Percentiles rank a stretch among this genome's conserved stretches.
Evolutionary conservation across 2,797 vertebrate genomes (phyloP).

Genomic region (Falco naumanni): DNA sequence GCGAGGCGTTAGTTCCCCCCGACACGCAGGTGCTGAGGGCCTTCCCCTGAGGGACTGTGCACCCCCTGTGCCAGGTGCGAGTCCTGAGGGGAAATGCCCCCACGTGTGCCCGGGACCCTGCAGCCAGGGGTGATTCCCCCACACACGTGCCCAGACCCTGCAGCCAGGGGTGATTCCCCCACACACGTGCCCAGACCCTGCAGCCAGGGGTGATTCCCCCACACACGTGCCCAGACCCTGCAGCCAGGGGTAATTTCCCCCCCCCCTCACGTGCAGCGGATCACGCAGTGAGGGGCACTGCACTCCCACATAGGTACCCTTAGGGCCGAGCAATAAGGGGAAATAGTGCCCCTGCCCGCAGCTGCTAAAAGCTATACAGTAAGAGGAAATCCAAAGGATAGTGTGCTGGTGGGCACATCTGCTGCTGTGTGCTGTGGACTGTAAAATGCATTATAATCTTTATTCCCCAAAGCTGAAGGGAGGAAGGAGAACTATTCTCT

Average conservation of each 20-base stretch:
- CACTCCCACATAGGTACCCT: accelerated
- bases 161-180: too few species aligned
- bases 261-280: too few species aligned
- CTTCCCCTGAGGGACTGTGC: background rate
- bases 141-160: accelerated
- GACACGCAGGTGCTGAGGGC: background rate
- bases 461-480: background rate
- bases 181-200: accelerated
- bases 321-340: accelerated
- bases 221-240: accelerated
- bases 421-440: background rate
- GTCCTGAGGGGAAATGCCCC: background rate
- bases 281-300: accelerated
- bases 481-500: background rate
- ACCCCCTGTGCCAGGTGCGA: too few species aligned
- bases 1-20: background rate
- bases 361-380: accelerated
- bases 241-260: too few species aligned
- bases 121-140: accelerated
- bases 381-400: background rate
- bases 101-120: accelerated
- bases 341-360: accelerated
- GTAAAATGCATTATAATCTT: background rate
- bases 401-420: accelerated
- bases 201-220: accelerated